A percentile compares a stretch with the other conserved stretches of the same genome.
Evolutionary conservation across 2,888 invertebrate species (phyloP).

Genomic region (Lycophotia porphyrea): DNA sequence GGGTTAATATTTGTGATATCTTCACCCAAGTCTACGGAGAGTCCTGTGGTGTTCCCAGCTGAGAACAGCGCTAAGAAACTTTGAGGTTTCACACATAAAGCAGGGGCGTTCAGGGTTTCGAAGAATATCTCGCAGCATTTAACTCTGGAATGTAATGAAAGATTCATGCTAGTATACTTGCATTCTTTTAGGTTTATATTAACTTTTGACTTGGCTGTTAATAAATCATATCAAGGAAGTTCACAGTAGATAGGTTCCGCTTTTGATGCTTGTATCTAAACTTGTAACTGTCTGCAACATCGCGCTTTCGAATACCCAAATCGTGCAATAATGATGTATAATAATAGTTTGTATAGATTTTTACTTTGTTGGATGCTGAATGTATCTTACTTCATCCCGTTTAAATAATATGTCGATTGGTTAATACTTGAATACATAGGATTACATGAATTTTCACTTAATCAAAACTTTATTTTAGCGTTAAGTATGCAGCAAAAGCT

Average conservation of each 20-base stretch:
- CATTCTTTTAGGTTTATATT: not conserved
- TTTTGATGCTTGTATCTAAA: not conserved
- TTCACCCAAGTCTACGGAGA: constrained; percentile 83
- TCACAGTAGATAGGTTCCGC: not conserved
- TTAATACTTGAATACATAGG: not conserved
- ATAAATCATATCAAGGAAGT: not conserved
- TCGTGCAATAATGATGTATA: not conserved
- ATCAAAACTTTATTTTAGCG: not conserved
- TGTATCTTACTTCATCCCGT: not conserved
- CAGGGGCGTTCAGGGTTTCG: constrained; percentile 81
- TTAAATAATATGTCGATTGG: not conserved
- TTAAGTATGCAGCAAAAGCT: not conserved
- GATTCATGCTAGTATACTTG: not conserved
- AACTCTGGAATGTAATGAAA: constrained; percentile 70
- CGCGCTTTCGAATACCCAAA: not conserved
- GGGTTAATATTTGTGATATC: constrained; percentile 77
- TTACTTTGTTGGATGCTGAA: not conserved
- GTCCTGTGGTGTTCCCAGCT: constrained; percentile 80
- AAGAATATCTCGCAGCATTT: constrained; percentile 84
- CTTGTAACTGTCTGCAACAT: not conserved
- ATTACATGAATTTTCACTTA: not conserved
- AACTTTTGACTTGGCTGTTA: not conserved
- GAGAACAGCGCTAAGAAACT: constrained; percentile 80
- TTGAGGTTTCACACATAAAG: constrained; percentile 80
- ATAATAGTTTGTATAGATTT: not conserved